Conservation (phyloP, 92 coral and sea anemone genomes). For the Umimayanthus chanpuru region DNA sequence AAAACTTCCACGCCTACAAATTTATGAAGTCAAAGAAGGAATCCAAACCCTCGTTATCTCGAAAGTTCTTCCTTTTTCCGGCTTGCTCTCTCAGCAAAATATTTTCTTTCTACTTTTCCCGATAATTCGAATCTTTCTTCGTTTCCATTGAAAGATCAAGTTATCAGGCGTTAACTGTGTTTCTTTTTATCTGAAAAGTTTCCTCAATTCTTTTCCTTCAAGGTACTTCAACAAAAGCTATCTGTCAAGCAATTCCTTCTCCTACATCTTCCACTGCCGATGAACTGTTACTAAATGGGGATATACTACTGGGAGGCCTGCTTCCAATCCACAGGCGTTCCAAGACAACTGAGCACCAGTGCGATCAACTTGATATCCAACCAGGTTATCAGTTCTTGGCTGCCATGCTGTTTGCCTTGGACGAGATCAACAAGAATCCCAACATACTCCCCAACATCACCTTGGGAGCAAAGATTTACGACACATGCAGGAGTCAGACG, state of each 20-base stretch:
- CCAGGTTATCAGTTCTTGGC: conserved; percentile 38
- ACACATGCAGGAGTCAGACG: conserved; percentile 9
- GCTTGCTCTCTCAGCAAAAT: too few relatives aligned
- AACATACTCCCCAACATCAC: too few relatives aligned
- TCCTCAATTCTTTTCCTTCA: neutral
- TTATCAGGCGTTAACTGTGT: too few relatives aligned
- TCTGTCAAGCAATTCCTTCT: neutral
- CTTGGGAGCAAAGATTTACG: conserved; percentile 23
- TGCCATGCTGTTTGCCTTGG: conserved; percentile 53
- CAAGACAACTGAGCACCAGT: conserved; percentile 34
- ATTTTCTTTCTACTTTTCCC: too few relatives aligned
- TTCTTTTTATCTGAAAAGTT: neutral
- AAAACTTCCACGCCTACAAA: too few relatives aligned
- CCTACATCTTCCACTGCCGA: neutral
- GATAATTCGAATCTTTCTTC: too few relatives aligned
- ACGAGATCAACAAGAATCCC: conserved; percentile 35
- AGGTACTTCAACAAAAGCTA: neutral
- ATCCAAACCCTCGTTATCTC: too few relatives aligned
- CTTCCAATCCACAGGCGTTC: conserved; percentile 49
- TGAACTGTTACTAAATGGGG: neutral
- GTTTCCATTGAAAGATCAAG: too few relatives aligned
- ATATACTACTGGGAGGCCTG: conserved; percentile 37
- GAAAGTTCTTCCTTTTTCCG: too few relatives aligned
- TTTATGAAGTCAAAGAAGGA: too few relatives aligned
- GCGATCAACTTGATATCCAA: conserved; percentile 37